Conservation (phyloP, 2,113 vertebrate species). For the Peromyscus polionotus region DNA sequence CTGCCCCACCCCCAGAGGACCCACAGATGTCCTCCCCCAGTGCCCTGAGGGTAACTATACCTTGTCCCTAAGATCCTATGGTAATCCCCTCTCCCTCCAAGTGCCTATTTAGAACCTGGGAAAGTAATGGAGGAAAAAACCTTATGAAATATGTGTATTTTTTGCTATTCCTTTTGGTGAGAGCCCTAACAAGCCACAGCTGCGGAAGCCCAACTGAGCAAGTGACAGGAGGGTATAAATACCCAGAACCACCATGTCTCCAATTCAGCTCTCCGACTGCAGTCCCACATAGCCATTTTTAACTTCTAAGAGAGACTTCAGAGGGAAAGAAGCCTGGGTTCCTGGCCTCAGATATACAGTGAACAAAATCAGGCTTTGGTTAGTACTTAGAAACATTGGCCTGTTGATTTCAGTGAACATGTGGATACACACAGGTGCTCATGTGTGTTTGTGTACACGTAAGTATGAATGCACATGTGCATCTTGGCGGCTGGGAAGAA, state of each 20-base stretch:
- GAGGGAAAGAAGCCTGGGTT: not conserved
- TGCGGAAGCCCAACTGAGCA: slow-evolving; percentile 73
- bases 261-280: slow-evolving; percentile 39
- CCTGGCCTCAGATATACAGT: slow-evolving; percentile 4
- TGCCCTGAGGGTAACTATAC: not conserved
- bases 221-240: slow-evolving; percentile 72
- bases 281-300: slow-evolving; percentile 57
- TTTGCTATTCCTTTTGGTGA: slow-evolving; percentile 69
- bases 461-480: fast-evolving
- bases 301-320: slow-evolving; percentile 59
- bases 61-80: not conserved
- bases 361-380: not conserved
- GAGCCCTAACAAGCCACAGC: slow-evolving; percentile 77
- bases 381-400: not conserved
- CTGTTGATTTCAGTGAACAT: not conserved
- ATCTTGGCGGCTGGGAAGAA: not conserved
- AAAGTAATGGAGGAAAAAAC: slow-evolving; percentile 22
- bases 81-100: slow-evolving; percentile 14
- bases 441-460: too few relatives aligned
- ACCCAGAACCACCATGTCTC: slow-evolving; percentile 71
- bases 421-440: not conserved
- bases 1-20: not conserved
- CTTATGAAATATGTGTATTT: slow-evolving; percentile 68
- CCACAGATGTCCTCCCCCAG: not conserved
- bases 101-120: slow-evolving; percentile 59